Evolutionary conservation across 1,140 invertebrate species (phyloP), one percentile per base, ranked within the genome.

Genomic region (Laupala kohalensis): DNA sequence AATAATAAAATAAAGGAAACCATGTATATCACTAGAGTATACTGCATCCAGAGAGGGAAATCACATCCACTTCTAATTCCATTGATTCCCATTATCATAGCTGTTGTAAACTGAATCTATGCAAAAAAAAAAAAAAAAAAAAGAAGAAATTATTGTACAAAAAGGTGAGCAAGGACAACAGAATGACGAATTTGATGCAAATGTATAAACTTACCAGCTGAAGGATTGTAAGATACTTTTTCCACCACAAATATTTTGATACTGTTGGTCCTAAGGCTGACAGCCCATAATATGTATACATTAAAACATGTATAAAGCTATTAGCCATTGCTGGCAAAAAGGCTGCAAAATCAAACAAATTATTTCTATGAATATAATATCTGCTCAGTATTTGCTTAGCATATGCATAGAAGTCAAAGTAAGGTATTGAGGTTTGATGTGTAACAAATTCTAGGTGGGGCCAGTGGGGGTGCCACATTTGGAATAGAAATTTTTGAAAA

Each of bases 11-110:
- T 90, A 78, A 96, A 96, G 25, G 92, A 92, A 75, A 93, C 85
- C 88, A 95, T 95, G 82, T 97, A 97, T 73, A 93, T 82, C 71
- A 95, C 91, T 37, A 96, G 86, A 5, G 92, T 91, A 80, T 93
- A 95, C 78, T 96, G 92, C 93, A 97, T 96, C 94, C 94, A 96
- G 25, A 92, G 79, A 0, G 95, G 94, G 79, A 96, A 96, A 73
- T 91, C 89, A 81, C 95, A 97, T 68, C 90, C 89, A 0, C 88
- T 89, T 72, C 88, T 83, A 71, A 97, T 88, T 23, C 92, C 93
- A 78, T 94, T 92, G 25, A 90, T 83, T 15, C 94, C 93, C 70
- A 96, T 85, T 71, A 91, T 82, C 68, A 96, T 84, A 30, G 93
- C 94, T 74, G 88, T 88, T 2, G 91, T 90, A 82, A 96, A 97